phyloP scores from a whole-genome alignment of 2,113 vertebrate species.

The Tringa solitaria region DNA sequence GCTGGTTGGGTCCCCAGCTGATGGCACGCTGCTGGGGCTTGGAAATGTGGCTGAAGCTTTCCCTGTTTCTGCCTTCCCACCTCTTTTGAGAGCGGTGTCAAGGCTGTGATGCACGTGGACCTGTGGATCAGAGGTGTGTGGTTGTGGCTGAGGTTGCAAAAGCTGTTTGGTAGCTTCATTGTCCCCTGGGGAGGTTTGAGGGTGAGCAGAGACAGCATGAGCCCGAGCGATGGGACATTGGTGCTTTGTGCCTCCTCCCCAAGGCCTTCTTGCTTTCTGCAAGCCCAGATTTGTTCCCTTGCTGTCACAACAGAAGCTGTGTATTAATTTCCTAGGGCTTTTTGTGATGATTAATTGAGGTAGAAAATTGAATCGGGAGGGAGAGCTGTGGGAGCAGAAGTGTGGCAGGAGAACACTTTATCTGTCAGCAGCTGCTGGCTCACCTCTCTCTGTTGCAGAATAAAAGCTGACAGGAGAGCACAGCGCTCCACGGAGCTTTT shows the following conservation, averaged over 20 bases:
- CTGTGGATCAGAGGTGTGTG: not conserved
- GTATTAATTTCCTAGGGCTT: not conserved
- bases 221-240: accelerated
- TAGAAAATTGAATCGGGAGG: not conserved
- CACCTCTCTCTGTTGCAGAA: not conserved
- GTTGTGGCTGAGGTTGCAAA: not conserved
- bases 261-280: not conserved
- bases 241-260: not conserved
- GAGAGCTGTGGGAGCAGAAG: constrained; percentile 15
- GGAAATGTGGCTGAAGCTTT: accelerated
- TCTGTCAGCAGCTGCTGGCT: constrained; percentile 17
- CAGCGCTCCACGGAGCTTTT: not conserved
- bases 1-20: not conserved
- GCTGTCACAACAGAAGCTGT: not conserved
- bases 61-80: not conserved
- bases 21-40: no score
- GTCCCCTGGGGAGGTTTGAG: not conserved
- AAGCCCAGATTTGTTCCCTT: not conserved
- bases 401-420: constrained; percentile 2
- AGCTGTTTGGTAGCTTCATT: not conserved
- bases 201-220: not conserved
- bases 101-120: not conserved
- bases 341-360: constrained; percentile 28
- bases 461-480: not conserved
- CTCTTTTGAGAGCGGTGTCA: accelerated